Evolutionary conservation across 2,888 invertebrate species (phyloP), one percentile per base, ranked within the genome.

Genomic region (Amphimallon solstitiale): DNA sequence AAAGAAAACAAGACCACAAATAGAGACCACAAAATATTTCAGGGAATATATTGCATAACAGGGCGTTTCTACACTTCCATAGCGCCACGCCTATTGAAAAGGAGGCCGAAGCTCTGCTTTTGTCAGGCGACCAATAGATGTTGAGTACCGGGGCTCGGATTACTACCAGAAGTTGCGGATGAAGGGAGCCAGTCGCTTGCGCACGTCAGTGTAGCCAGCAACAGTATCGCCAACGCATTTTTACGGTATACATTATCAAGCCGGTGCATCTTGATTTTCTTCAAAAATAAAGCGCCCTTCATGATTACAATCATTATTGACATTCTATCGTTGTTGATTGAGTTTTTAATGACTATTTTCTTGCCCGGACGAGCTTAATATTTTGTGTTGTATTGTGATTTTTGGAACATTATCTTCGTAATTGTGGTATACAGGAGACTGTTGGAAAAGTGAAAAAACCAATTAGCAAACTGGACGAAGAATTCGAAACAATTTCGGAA

Each of bases 131-230:
- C 62, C 70, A 66, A 56, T 54, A 63, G 51, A 52, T 45, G 54
- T 14, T 17, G 51, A 34, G 63, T 15, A 60, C 66, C 63, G 38
- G 48, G 65, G 61, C 43, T 62, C 59, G 63, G 54, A 65, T 65
- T 61, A 37, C 62, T 54, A 34, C 63, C 29, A 51, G 40, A 54
- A 43, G 40, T 15, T 51, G 59, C 45, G 34, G 48, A 63, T 14
- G 37, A 54, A 46, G 56, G n/a, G 63, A 38, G 74, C 71, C 77
- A 79, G 79, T 79, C 73, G 73, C 75, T 74, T 77, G 78, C 78
- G 76, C 77, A 78, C 77, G 70, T 66, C 71, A 71, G 72, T 61
- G 56, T 68, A 40, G 70, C 62, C 37, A 71, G 71, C 72, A 72
- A 60, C 68, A 45, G 12, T 45, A 19, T 10, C 14, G 19, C 21